Conservation (phyloP, 1,140 invertebrate species). For the Temnothorax nylanderi region DNA sequence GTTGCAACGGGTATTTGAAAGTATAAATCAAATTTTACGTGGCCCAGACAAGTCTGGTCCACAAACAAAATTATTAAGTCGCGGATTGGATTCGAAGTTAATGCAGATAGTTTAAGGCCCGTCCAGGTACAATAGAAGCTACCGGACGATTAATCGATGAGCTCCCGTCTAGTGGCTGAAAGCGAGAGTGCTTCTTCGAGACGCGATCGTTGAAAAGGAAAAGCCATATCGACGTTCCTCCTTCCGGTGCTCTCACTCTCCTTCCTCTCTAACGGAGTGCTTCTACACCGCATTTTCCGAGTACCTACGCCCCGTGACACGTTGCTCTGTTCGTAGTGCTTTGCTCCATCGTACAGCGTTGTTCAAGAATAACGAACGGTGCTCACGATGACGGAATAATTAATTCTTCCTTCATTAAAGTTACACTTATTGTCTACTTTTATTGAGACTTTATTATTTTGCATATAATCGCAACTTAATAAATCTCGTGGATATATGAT, state of each 20-base stretch:
- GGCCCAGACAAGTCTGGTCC: background rate
- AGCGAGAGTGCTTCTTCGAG: constrained; percentile 70
- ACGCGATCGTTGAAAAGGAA: constrained; percentile 62
- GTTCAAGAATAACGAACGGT: constrained; percentile 16
- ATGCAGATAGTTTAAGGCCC: constrained; percentile 42
- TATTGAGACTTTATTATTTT: background rate
- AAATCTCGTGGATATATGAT: background rate
- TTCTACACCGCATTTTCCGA: constrained; percentile 65
- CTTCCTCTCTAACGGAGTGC: constrained; percentile 39
- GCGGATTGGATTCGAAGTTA: constrained; percentile 54
- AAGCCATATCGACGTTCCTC: constrained; percentile 63
- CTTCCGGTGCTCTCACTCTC: constrained; percentile 52
- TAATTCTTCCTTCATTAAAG: background rate
- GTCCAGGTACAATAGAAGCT: constrained; percentile 46
- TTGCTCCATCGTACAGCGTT: constrained; percentile 34
- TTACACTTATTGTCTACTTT: background rate
- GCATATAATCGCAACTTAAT: no score
- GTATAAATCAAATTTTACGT: background rate
- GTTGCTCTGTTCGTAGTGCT: constrained; percentile 60
- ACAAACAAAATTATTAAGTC: constrained; percentile 48
- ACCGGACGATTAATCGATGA: constrained; percentile 71
- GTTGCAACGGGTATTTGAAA: background rate
- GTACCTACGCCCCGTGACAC: constrained; percentile 58
- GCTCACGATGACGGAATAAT: background rate
- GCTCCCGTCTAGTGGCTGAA: constrained; percentile 58